Base-by-base conservation (phyloP, 2,797 vertebrate genomes). In the Muraenolepis orangiensis region DNA sequence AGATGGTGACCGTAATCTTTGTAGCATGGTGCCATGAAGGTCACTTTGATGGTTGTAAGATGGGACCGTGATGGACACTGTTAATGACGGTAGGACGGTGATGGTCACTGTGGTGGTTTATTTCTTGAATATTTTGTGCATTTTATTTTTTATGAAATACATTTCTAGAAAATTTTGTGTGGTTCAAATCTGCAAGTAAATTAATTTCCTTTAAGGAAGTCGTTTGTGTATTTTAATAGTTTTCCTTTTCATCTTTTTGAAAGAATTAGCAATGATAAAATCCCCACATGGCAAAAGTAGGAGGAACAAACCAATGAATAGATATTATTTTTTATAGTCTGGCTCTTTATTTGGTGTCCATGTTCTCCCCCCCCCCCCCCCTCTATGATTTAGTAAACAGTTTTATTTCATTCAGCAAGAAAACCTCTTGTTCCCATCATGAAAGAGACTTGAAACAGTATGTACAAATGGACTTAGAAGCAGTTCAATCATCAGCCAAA, bases 311-410 rank as follows among this genome's bases (percentile, higher is more conserved):
- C 77, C 91, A 91, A 87, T 77, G 73, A 76, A 57, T 51, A 66
- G 28, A 78, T 34, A 86, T 92, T 64, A 13, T 16, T 26, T 64
- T 26, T 16, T 46, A 46, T 26, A 64, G 23, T 64, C n/a, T 64
- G 57, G 57, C 23, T 64, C 23, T 64, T 93, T 92, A 91, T 93
- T 93, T 92, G 90, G 89, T 90, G 83, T 90, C 85, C 89, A 88
- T 87, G 88, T 87, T 87, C 72, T 26, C 7, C n/a, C 57, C n/a
- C n/a, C n/a, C n/a, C n/a, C n/a, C n/a, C n/a, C n/a, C n/a, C n/a
- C n/a, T n/a, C n/a, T n/a, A 26, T 26, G 81, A 73, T 86, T 91
- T 92, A 84, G 87, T 85, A 76, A 89, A 84, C 79, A 86, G 57
- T 61, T 61, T 73, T 79, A 30, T 85, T 42, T 81, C 66, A 87